Evolutionary conservation across 1,140 invertebrate genomes (phyloP).

Genomic region (Theocolax elegans): DNA sequence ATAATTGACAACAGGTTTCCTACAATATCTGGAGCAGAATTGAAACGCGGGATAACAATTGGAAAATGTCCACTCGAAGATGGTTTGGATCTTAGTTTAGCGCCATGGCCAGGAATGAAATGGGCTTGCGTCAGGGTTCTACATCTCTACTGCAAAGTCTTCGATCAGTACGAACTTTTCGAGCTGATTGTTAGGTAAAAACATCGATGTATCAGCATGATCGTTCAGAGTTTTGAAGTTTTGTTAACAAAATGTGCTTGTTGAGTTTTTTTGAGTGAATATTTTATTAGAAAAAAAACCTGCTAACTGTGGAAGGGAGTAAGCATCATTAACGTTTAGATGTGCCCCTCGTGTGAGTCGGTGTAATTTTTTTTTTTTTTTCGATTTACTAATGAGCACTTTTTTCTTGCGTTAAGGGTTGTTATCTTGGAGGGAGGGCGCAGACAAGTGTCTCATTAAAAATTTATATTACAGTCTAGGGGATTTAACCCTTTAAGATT

Average conservation of each 20-base stretch:
- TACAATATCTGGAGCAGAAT: constrained; percentile 61
- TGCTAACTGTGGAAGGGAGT: no score
- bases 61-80: constrained; percentile 63
- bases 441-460: constrained; percentile 34
- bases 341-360: no score
- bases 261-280: no score
- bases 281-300: no score
- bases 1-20: constrained; percentile 59
- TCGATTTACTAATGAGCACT: not conserved
- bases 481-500: constrained; percentile 2
- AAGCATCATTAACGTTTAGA: no score
- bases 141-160: constrained; percentile 85
- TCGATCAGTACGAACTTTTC: constrained; percentile 81
- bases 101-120: constrained; percentile 80
- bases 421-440: not conserved
- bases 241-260: no score
- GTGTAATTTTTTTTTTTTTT: no score
- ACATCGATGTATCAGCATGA: no score
- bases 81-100: constrained; percentile 63
- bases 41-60: constrained; percentile 55
- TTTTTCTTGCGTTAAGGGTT: constrained; percentile 33
- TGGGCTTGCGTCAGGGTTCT: constrained; percentile 83
- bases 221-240: no score
- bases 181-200: constrained; percentile 82
- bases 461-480: constrained; percentile 12